These are phyloP conservation scores for Megaceryle alcyon DNA, from an alignment of 2,797 vertebrate genomes.

Conservation along the genomic window DNA sequence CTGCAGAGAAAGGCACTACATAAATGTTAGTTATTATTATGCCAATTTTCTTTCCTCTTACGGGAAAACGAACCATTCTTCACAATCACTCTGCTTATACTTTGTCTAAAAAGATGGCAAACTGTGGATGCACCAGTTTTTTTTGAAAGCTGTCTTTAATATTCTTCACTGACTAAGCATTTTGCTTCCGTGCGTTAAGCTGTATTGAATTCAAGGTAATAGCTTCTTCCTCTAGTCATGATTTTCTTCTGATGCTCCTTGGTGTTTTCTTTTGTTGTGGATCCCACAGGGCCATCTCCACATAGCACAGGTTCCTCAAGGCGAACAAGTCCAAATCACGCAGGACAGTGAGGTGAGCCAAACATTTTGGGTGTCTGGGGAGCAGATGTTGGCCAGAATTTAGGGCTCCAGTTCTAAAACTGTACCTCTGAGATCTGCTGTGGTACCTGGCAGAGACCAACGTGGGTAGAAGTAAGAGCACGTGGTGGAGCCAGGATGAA, in stretches of 20 bases:
- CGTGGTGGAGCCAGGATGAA: neutral
- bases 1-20: fast-evolving
- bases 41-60: neutral
- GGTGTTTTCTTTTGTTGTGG: constrained; percentile 77
- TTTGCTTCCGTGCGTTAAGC: neutral
- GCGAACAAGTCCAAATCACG: constrained; percentile 98
- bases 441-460: neutral
- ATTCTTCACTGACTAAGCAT: neutral
- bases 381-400: neutral
- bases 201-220: neutral
- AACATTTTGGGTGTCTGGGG: fast-evolving
- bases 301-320: constrained; percentile 98
- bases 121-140: neutral
- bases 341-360: constrained; percentile 96
- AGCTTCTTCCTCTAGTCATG: neutral
- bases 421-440: neutral
- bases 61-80: neutral
- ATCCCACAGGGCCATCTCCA: constrained; percentile 97
- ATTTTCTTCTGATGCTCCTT: constrained; percentile 78
- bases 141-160: neutral
- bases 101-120: neutral
- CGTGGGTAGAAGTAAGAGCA: fast-evolving
- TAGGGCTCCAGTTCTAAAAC: neutral
- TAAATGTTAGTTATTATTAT: neutral
- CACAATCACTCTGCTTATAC: neutral